Conservation (phyloP, 2,113 vertebrate species). For the Sula dactylatra region DNA sequence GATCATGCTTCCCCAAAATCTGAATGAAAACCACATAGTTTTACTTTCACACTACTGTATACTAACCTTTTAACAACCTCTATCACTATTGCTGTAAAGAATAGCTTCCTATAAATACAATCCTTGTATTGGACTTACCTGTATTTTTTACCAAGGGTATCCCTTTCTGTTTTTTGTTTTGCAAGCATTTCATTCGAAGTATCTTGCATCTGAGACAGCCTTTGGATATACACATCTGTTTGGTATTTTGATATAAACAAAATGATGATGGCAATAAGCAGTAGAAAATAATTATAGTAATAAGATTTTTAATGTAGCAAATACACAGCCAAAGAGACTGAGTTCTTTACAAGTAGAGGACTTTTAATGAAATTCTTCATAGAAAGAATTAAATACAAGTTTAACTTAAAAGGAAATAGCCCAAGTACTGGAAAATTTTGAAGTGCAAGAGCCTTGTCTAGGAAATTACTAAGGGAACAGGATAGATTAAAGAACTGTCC, state of each 20-base stretch:
- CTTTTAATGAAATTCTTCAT: neutral
- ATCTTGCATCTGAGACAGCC: conserved; percentile 67
- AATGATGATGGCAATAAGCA: neutral
- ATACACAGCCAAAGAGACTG: neutral
- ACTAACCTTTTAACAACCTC: neutral
- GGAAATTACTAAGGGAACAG: neutral
- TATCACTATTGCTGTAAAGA: neutral
- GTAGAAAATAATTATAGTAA: neutral
- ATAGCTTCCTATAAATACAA: neutral
- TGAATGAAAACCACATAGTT: neutral
- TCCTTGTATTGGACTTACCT: conserved; percentile 58
- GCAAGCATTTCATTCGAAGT: conserved; percentile 68
- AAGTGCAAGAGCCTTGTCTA: neutral
- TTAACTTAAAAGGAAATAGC: neutral
- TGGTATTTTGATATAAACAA: conserved; percentile 14
- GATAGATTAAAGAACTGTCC: neutral
- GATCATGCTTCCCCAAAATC: neutral
- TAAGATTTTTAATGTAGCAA: neutral
- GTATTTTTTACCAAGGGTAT: conserved; percentile 76
- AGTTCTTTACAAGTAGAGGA: neutral
- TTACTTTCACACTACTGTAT: neutral
- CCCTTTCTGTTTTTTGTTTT: conserved; percentile 72
- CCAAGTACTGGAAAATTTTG: neutral
- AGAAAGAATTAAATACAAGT: neutral
- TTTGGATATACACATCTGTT: conserved; percentile 44